Conservation (phyloP, 2,797 vertebrate genomes). For the Strix occidentalis region DNA sequence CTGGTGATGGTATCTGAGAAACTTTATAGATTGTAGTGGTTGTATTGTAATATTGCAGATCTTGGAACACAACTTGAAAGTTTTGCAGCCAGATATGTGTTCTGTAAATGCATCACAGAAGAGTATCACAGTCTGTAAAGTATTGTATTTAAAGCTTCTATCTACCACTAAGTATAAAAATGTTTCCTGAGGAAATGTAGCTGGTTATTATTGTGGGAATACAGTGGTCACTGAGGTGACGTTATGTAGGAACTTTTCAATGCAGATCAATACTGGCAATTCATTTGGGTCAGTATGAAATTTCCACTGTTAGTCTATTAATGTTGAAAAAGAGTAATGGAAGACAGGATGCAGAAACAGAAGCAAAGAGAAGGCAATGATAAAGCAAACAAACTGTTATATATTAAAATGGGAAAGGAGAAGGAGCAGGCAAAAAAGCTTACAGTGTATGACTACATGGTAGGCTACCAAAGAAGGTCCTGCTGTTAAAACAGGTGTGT, state of each 20-base stretch:
- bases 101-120: not conserved
- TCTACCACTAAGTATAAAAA: slow-evolving; percentile 28
- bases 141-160: slow-evolving; percentile 21
- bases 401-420: not conserved
- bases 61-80: not conserved
- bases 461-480: not conserved
- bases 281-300: slow-evolving; percentile 36
- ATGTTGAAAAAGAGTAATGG: not conserved
- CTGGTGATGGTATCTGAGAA: not conserved
- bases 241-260: slow-evolving; percentile 41
- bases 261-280: slow-evolving; percentile 55
- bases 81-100: not conserved
- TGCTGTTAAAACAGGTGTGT: not conserved
- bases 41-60: not conserved
- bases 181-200: slow-evolving; percentile 45
- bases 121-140: not conserved
- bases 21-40: not conserved
- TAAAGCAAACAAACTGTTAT: not conserved
- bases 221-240: slow-evolving; percentile 6
- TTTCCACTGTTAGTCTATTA: slow-evolving; percentile 29
- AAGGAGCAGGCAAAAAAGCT: not conserved
- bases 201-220: slow-evolving; percentile 40
- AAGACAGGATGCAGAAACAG: not conserved
- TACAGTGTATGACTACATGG: accelerated
- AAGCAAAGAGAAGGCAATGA: not conserved